These are phyloP conservation scores for Drosophila subquinaria DNA, from an alignment of 2,888 invertebrate species.

Conservation along the genomic window DNA sequence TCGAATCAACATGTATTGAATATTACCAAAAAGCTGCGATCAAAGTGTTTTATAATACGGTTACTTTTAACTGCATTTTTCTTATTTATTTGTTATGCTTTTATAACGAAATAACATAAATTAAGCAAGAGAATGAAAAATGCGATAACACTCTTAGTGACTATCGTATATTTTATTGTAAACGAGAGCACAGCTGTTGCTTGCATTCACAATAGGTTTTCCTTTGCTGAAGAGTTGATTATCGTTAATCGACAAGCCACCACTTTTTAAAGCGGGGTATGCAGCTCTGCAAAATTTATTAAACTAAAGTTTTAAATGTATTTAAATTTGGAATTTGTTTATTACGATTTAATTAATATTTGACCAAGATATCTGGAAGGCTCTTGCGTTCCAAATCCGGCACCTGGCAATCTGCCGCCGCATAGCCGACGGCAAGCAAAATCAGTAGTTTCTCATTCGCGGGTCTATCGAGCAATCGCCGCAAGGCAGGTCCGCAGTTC, in stretches of 20 bases:
- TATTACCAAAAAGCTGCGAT: background rate
- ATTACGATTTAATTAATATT: conserved; percentile 64
- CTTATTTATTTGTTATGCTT: background rate
- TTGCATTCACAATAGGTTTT: conserved; percentile 24
- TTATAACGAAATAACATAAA: background rate
- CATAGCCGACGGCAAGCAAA: conserved; percentile 94
- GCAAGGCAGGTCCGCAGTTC: conserved; percentile 94
- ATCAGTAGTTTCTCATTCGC: conserved; percentile 92
- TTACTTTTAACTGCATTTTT: background rate
- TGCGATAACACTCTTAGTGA: background rate
- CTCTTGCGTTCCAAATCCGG: conserved; percentile 91
- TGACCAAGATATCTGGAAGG: conserved; percentile 90
- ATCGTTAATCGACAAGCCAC: conserved; percentile 35
- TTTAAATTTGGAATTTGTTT: conserved; percentile 1
- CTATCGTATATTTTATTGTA: conserved; percentile 10
- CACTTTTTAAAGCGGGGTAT: conserved; percentile 1
- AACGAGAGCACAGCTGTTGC: conserved; percentile 8
- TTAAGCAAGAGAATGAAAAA: background rate
- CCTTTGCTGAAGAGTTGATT: background rate
- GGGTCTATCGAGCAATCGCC: conserved; percentile 91
- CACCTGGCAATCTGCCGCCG: conserved; percentile 91
- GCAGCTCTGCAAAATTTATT: conserved; percentile 3
- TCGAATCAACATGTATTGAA: background rate
- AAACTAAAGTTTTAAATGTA: background rate
- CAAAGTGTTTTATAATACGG: background rate